phyloP scores from a whole-genome alignment of 2,888 invertebrate species.

The Seira sanloemensis region DNA sequence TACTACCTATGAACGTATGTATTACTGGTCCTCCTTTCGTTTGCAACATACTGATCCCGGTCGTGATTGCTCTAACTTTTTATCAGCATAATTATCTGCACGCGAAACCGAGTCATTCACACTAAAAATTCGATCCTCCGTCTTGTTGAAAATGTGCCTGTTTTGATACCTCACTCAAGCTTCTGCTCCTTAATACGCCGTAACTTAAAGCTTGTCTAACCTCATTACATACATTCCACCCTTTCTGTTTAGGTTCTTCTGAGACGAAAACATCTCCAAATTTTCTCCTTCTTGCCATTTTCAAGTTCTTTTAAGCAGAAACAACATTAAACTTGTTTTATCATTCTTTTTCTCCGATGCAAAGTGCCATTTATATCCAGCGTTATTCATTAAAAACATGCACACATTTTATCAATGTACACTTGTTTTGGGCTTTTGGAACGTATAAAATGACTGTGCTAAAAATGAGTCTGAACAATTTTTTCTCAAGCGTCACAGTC shows the following conservation, averaged over 20 bases:
- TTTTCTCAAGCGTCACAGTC: neutral
- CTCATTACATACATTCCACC: slow-evolving; percentile 15
- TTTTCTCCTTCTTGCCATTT: neutral
- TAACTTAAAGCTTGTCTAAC: neutral
- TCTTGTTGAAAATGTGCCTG: neutral
- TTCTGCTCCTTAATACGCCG: neutral
- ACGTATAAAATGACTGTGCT: no score
- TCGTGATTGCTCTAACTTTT: no score
- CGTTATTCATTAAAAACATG: neutral
- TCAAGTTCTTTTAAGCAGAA: no score
- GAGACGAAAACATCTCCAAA: neutral
- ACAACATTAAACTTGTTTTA: neutral
- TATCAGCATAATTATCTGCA: neutral
- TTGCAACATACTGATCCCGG: no score
- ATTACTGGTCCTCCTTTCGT: no score
- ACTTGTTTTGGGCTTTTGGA: neutral
- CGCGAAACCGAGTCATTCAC: slow-evolving; percentile 10
- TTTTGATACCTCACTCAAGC: neutral
- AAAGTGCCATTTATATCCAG: neutral
- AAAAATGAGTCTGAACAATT: neutral
- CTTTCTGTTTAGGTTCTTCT: neutral
- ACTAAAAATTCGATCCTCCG: slow-evolving; percentile 5
- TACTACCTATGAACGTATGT: no score
- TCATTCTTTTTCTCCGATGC: neutral
- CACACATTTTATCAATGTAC: neutral